These are phyloP conservation scores for Tangara arthus DNA, from an alignment of 2,797 vertebrate genomes.

Conservation along the genomic window DNA sequence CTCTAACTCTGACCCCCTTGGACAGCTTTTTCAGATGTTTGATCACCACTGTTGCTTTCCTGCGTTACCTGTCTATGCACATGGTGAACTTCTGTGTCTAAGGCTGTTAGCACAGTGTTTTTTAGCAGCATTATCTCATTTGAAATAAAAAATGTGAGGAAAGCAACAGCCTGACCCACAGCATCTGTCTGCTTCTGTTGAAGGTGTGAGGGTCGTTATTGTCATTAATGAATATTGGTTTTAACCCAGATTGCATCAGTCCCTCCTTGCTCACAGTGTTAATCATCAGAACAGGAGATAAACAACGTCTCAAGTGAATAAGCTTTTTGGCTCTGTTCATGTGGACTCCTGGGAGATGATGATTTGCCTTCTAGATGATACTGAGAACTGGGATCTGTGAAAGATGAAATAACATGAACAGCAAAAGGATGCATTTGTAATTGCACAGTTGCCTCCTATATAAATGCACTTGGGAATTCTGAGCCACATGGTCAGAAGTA, in stretches of 20 bases:
- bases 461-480: not conserved
- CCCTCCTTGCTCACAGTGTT: not conserved
- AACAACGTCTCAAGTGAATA: conserved; percentile 47
- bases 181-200: not conserved
- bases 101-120: not conserved
- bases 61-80: not conserved
- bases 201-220: not conserved
- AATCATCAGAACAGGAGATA: conserved; percentile 41
- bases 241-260: conserved; percentile 23
- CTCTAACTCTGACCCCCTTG: not conserved
- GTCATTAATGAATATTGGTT: conserved; percentile 17
- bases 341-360: not conserved
- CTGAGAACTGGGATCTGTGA: not conserved
- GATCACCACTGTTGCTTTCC: not conserved
- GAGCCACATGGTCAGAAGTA: not conserved
- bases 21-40: not conserved
- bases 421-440: conserved; percentile 20
- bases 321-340: conserved; percentile 19
- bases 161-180: not conserved
- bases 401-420: not conserved
- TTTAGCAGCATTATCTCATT: not conserved
- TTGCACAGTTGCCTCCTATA: not conserved
- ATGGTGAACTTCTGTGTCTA: not conserved
- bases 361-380: conserved; percentile 30
- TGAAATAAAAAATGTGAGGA: not conserved